Conservation (phyloP, 2,797 vertebrate species). For the Spinibarbus caldwelli region DNA sequence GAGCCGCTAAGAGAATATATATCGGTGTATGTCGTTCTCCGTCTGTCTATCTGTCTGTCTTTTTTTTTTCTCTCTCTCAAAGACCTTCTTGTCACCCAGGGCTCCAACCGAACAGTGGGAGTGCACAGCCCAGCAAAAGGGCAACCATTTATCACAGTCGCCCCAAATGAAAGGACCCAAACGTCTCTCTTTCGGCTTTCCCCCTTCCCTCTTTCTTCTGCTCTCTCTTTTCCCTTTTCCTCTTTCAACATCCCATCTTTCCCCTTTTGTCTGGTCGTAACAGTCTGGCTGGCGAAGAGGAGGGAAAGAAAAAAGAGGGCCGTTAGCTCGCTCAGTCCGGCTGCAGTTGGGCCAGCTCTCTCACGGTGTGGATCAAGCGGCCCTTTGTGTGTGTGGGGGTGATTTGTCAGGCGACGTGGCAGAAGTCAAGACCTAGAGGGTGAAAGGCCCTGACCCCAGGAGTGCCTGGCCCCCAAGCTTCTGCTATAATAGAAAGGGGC, state of each 20-base stretch:
- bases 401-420: constrained; percentile 98
- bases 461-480: constrained; percentile 85
- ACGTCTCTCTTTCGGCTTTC: constrained; percentile 76
- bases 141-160: constrained; percentile 94
- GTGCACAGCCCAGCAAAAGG: constrained; percentile 85
- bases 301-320: constrained; percentile 81
- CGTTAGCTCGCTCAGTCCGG: constrained; percentile 71
- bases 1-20: constrained; percentile 53
- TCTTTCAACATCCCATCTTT: constrained; percentile 71
- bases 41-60: constrained; percentile 39
- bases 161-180: constrained; percentile 94
- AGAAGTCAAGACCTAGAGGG: constrained; percentile 98
- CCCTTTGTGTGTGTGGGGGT: constrained; percentile 88
- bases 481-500: constrained; percentile 85
- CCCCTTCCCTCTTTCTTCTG: constrained; percentile 65
- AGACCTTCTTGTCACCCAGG: constrained; percentile 84
- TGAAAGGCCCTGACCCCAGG: constrained; percentile 99
- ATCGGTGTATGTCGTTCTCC: constrained; percentile 34
- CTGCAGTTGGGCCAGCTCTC: constrained; percentile 81
- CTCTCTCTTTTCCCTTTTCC: constrained; percentile 74
- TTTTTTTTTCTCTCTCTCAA: constrained; percentile 68
- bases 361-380: constrained; percentile 86
- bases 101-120: constrained; percentile 83
- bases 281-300: constrained; percentile 66
- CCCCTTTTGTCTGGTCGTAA: constrained; percentile 84